Evolutionary conservation across 2,113 vertebrate species (phyloP), one percentile per base, ranked within the genome.

Genomic region (Oreochromis niloticus): DNA sequence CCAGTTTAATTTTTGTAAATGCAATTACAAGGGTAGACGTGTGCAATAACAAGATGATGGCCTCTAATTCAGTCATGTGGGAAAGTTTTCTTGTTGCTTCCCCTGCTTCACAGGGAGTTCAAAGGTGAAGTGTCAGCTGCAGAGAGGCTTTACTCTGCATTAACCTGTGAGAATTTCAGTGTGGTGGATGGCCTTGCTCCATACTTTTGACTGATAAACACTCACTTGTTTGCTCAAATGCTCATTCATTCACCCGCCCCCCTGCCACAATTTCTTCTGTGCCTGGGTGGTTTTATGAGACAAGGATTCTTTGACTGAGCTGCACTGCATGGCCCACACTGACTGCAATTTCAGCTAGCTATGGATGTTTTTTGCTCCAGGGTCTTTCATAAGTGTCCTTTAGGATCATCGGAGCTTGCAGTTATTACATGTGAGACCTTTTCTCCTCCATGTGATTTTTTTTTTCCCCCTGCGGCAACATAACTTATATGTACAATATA

Each of bases 231-330:
- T 93, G 39, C 87, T 90, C 81, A 89, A 81, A 85, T 87, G 84
- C 80, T 83, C 48, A 24, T 80, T 86, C 48, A 22, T 52, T 87
- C 59, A 39, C 0, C 57, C 50, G 19, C 54, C 50, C 84, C 56
- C 66, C 61, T 75, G 84, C 59, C 27, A 55, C 66, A 8, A 79
- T 54, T 66, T 87, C 91, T 92, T 81, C 88, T 91, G 84, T 84
- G 89, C 87, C 86, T 88, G 93, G 92, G 94, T 95, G 93, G 94
- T 91, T 93, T 93, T 89, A 90, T 81, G 79, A 94, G 71, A 94
- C 92, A 95, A 92, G 78, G 93, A 92, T 93, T 95, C 94, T 94
- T 96, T 96, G 55, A 61, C 90, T 24, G 89, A 87, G 88, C 87
- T 82, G 75, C 63, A 46, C 89, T 87, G 84, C 79, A 73, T 84